Base-by-base conservation (phyloP, 2,888 invertebrate genomes). In the Diplolepis rosae region DNA sequence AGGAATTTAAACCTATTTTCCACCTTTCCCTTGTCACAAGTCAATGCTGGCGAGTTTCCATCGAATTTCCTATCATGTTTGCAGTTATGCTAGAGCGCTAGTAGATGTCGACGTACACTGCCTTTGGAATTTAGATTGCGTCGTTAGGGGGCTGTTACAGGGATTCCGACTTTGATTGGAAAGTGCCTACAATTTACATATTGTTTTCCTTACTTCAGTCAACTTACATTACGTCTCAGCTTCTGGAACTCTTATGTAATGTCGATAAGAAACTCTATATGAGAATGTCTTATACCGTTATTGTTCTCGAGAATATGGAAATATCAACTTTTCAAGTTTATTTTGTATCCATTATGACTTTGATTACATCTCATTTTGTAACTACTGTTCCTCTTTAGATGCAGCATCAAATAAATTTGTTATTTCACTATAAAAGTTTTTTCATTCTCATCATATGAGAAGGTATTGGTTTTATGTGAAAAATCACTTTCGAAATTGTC, bases 221-320 rank as follows among this genome's bases (percentile, higher is more conserved):
- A 85, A 84, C 85, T 82, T 39, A 35, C 11, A 61, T 61, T 39
- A 61, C n/a, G 22, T 61, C 24, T 39, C n/a, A 79, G 80, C 81
- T 78, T 76, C 65, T 77, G 51, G 73, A 79, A 75, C 73, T 72
- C 76, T 66, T 72, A 71, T 66, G 48, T 51, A 35, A 54, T 66
- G 69, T 65, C 73, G 67, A 61, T 28, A 18, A 61, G 13, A 69
- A 35, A 50, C 13, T 22, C 2, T 4, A 11, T 11, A 1, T 3
- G 22, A 18, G 15, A 9, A 22, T 22, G 48, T 48, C 22, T 48
- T 18, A 4, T 15, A 9, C 11, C 22, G 22, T 22, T 45, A 4
- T 45, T 48, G 48, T 22, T 4, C 22, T 22, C 11, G 9, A 48
- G 22, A 48, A 3, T 48, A 48, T n/a, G n/a, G n/a, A n/a, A n/a